A percentile compares a stretch with the other conserved stretches of the same genome.
phyloP scores from a whole-genome alignment of 2,888 invertebrate species.

The Scelioninae gen. 1 region DNA sequence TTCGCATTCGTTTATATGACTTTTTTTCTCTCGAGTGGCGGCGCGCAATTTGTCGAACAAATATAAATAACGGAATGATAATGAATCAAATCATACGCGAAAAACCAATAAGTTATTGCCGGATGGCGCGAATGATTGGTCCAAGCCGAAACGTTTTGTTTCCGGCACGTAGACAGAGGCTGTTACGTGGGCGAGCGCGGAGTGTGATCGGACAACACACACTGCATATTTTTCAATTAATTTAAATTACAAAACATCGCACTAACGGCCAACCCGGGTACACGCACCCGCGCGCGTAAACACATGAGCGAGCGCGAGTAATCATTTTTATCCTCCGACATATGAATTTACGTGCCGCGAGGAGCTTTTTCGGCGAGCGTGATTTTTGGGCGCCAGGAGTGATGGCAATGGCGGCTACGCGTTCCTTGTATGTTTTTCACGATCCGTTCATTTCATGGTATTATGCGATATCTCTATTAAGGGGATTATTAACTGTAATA shows the following conservation, averaged over 20 bases:
- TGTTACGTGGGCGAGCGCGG: slow-evolving; percentile 67
- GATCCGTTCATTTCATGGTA: slow-evolving; percentile 55
- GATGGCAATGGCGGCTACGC: slow-evolving; percentile 36
- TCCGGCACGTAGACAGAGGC: slow-evolving; percentile 69
- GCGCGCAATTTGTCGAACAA: slow-evolving; percentile 75
- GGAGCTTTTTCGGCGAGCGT: slow-evolving; percentile 66
- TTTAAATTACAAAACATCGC: slow-evolving; percentile 84
- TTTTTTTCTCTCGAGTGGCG: slow-evolving; percentile 69
- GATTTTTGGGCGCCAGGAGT: slow-evolving; percentile 68
- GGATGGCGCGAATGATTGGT: slow-evolving; percentile 82
- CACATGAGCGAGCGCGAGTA: slow-evolving; percentile 70
- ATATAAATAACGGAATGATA: slow-evolving; percentile 84
- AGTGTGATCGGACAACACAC: slow-evolving; percentile 80
- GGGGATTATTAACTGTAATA: slow-evolving; percentile 59
- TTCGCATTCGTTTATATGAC: slow-evolving; percentile 50
- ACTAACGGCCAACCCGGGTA: slow-evolving; percentile 74
- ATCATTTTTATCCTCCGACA: slow-evolving; percentile 78
- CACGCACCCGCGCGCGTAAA: slow-evolving; percentile 71
- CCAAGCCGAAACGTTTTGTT: slow-evolving; percentile 72
- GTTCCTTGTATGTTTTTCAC: slow-evolving; percentile 50
- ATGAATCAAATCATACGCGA: slow-evolving; percentile 83
- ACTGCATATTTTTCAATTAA: slow-evolving; percentile 84
- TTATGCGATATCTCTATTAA: slow-evolving; percentile 65
- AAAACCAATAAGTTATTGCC: slow-evolving; percentile 83
- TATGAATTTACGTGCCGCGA: slow-evolving; percentile 71